A percentile compares a stretch with the other conserved stretches of the same genome.
These are phyloP conservation scores for Cinclus cinclus DNA, from an alignment of 2,113 vertebrate genomes.

Conservation along the genomic window DNA sequence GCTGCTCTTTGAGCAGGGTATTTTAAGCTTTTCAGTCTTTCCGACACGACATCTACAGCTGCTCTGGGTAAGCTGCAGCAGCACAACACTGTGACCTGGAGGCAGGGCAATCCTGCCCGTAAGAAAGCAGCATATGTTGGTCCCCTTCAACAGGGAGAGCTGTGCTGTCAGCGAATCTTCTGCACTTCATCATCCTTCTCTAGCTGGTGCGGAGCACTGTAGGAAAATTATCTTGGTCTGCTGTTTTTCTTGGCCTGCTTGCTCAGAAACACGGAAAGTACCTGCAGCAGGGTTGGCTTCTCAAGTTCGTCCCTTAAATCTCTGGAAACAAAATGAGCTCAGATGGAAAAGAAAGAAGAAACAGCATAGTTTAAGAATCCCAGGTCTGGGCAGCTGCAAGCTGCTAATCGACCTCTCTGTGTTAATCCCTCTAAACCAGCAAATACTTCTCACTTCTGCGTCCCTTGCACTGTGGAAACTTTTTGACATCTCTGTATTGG, in stretches of 20 bases:
- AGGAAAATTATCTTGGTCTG: not conserved
- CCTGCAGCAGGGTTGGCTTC: constrained; percentile 2
- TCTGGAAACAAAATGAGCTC: not conserved
- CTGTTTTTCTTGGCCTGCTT: not conserved
- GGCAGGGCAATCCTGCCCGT: not conserved
- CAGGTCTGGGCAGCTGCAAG: not conserved
- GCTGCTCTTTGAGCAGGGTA: not conserved
- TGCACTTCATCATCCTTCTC: not conserved
- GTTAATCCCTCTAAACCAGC: not conserved
- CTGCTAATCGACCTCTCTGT: not conserved
- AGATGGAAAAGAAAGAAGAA: not conserved
- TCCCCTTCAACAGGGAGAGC: not conserved
- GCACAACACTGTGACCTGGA: not conserved
- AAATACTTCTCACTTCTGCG: not conserved
- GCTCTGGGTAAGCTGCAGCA: not conserved
- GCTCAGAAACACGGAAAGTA: not conserved
- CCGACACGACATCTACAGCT: not conserved
- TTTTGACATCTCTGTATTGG: not conserved
- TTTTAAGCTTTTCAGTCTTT: not conserved
- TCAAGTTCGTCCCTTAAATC: not conserved
- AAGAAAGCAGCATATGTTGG: not conserved
- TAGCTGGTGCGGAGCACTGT: not conserved
- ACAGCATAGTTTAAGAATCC: not conserved
- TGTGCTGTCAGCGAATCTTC: not conserved
- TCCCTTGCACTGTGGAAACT: not conserved